Evolutionary conservation across 2,113 vertebrate species (phyloP), one percentile per base, ranked within the genome.

Genomic region (Catharus minimus): DNA sequence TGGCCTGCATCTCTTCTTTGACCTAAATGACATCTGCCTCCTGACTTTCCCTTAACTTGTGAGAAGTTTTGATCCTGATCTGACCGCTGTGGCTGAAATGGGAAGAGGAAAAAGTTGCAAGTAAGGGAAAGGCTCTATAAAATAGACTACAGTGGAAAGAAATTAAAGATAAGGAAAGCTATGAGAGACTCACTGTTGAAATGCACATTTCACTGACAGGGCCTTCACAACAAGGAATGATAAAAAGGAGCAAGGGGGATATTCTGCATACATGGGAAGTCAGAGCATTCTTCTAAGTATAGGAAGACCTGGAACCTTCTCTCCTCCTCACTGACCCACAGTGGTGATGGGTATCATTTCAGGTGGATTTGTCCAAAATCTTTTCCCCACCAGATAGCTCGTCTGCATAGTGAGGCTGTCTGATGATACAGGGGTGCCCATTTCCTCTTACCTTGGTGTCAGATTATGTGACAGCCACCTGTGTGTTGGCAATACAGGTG

Each of bases 161-260:
- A 94, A 95, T 92, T 91, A 94, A 95, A 96, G 92, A 92, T 93
- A 92, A 91, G 89, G 50, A 93, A 56, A 90, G 73, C 87, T 87
- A 93, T 88, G 67, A 92, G 56, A 86, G 65, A 81, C 39, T 72
- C 55, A 9, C 64, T 79, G 68, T 75, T 81, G 83, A 95, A 89
- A 90, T 60, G 60, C 0, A 7, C 68, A 43, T 95, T 95, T 81
- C 44, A 56, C 46, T 78, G 82, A 95, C 91, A 93, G 78, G 58
- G 58, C 55, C 38, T 87, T 91, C 8, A 3, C 78, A 87, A 67
- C 15, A 38, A n/a, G 41, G 84, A 95, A 89, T 86, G 83, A 84
- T 79, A 92, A 95, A 93, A 92, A 92, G 77, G 74, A 90, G 66
- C 21, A 79, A 64, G 36, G 49, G 56, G 46, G 30, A 8, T 49